Evolutionary conservation across 2,113 vertebrate species (phyloP).

Genomic region (Oreochromis spilurus): DNA sequence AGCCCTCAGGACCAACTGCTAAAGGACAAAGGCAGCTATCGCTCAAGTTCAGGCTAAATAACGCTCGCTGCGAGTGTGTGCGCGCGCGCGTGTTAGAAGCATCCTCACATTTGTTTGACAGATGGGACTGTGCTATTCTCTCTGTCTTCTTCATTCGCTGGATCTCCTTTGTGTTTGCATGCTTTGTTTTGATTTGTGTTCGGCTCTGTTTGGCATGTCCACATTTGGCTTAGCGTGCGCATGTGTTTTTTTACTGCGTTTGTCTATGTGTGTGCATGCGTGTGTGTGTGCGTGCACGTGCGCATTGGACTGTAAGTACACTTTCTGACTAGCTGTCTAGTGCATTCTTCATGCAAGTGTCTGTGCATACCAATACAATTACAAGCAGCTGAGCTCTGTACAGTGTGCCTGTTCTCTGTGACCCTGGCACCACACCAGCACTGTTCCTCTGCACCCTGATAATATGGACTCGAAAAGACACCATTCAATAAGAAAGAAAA

Average conservation of each 20-base stretch:
- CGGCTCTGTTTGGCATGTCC: slow-evolving; percentile 60
- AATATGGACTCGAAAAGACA: slow-evolving; percentile 16
- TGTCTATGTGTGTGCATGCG: background rate
- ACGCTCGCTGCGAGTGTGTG: background rate
- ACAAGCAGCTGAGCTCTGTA: background rate
- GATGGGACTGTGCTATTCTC: slow-evolving; percentile 62
- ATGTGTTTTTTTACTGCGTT: background rate
- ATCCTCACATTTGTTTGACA: slow-evolving; percentile 65
- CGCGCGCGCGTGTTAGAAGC: background rate
- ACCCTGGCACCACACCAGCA: slow-evolving; percentile 6
- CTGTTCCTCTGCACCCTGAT: slow-evolving; percentile 20
- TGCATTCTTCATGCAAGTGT: background rate
- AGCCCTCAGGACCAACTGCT: slow-evolving; percentile 46
- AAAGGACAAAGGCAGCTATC: slow-evolving; percentile 66
- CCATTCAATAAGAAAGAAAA: slow-evolving; percentile 32
- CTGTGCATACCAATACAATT: background rate
- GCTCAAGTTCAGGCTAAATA: slow-evolving; percentile 65
- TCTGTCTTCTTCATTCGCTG: slow-evolving; percentile 58
- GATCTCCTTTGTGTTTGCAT: slow-evolving; percentile 62
- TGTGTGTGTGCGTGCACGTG: background rate
- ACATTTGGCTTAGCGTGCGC: slow-evolving; percentile 41
- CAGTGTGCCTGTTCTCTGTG: background rate
- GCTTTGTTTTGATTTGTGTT: slow-evolving; percentile 69
- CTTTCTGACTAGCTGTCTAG: background rate
- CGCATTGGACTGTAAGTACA: background rate